A percentile compares a stretch with the other conserved stretches of the same genome.
phyloP scores from a whole-genome alignment of 1,140 invertebrate genomes.

The Potamilus streckersoni region DNA sequence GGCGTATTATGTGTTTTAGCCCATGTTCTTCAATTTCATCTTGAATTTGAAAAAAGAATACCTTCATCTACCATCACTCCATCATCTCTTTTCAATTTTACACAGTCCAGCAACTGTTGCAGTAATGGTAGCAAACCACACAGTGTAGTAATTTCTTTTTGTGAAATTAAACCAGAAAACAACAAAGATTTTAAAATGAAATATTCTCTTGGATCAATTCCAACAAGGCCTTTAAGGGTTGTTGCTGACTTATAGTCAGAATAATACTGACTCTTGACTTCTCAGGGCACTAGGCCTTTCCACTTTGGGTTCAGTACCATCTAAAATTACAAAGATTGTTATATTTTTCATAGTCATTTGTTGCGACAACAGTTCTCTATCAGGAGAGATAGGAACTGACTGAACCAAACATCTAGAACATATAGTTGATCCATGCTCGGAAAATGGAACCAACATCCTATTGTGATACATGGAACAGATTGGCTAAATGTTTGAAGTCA shows the following conservation, averaged over 20 bases:
- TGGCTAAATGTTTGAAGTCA: slow-evolving; percentile 12
- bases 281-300: slow-evolving; percentile 10
- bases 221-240: slow-evolving; percentile 39
- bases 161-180: slow-evolving; percentile 37
- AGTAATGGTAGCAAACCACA: slow-evolving; percentile 16
- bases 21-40: slow-evolving; percentile 17
- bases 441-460: slow-evolving; percentile 22
- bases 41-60: slow-evolving; percentile 9
- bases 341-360: slow-evolving; percentile 29
- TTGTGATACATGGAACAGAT: slow-evolving; percentile 9
- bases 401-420: slow-evolving; percentile 29
- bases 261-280: slow-evolving; percentile 33
- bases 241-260: slow-evolving; percentile 27
- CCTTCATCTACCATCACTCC: slow-evolving; percentile 19
- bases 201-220: slow-evolving; percentile 32
- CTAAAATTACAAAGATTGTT: slow-evolving; percentile 25
- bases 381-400: slow-evolving; percentile 31
- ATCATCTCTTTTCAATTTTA: slow-evolving; percentile 9
- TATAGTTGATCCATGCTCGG: slow-evolving; percentile 26
- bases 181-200: slow-evolving; percentile 28
- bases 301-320: slow-evolving; percentile 37
- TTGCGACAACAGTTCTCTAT: slow-evolving; percentile 7
- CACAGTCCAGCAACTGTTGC: slow-evolving; percentile 3
- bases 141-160: slow-evolving; percentile 30
- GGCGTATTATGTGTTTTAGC: slow-evolving; percentile 18